phyloP scores from a whole-genome alignment of 2,888 invertebrate genomes.

The Mesochorus sp. region DNA sequence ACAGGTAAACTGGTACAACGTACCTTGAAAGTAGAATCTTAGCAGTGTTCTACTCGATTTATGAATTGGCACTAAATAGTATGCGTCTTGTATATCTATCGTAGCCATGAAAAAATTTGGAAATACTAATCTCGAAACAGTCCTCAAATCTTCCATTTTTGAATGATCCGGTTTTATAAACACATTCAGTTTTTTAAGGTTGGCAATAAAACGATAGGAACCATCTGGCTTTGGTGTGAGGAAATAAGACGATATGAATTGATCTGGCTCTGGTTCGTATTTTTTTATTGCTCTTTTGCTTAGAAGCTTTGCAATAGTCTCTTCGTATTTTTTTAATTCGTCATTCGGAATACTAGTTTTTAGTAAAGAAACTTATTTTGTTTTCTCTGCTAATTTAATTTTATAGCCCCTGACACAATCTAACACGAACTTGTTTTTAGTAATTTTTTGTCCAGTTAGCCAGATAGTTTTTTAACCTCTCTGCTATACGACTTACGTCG shows the following conservation, averaged over 20 bases:
- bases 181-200: constrained; percentile 51
- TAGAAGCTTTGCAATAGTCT: constrained; percentile 34
- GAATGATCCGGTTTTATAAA: constrained; percentile 52
- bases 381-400: constrained; percentile 17
- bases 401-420: constrained; percentile 33
- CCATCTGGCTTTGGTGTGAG: constrained; percentile 53
- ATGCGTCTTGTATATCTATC: constrained; percentile 51
- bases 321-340: constrained; percentile 9
- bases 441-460: constrained; percentile 39
- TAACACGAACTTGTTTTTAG: constrained; percentile 35
- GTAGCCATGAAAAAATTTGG: constrained; percentile 34
- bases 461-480: constrained; percentile 22
- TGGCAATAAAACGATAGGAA: constrained; percentile 50
- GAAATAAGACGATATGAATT: constrained; percentile 58
- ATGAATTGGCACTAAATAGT: constrained; percentile 60
- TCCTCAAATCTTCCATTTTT: constrained; percentile 53
- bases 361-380: background rate
- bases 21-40: constrained; percentile 59
- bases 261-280: constrained; percentile 21
- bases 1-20: constrained; percentile 64
- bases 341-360: background rate
- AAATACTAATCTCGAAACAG: constrained; percentile 41
- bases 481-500: constrained; percentile 41
- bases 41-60: constrained; percentile 61
- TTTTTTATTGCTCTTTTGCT: constrained; percentile 40